phyloP scores from a whole-genome alignment of 37 sponge, comb jelly and placozoan species.

The Hormiphora californensis region DNA sequence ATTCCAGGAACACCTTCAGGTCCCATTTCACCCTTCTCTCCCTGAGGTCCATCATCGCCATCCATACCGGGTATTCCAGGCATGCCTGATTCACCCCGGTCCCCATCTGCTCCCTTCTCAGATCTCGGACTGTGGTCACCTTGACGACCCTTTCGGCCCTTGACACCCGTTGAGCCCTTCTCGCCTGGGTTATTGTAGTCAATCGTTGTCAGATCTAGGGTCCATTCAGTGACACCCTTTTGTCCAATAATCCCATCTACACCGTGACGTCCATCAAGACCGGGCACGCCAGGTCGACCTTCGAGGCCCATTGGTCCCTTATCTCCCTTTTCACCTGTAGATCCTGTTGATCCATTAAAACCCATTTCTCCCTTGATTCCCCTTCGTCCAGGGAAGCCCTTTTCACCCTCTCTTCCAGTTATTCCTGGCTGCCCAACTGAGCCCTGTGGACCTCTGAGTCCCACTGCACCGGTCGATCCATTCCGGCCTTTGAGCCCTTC shows the following conservation, averaged over 20 bases:
- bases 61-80: conserved; percentile 11
- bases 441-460: neutral
- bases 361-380: neutral
- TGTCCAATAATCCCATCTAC: conserved; percentile 34
- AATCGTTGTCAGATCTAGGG: neutral
- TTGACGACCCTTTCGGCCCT: neutral
- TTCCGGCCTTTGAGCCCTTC: neutral
- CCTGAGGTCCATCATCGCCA: neutral
- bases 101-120: conserved; percentile 16
- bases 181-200: neutral
- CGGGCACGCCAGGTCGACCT: conserved; percentile 13
- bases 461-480: neutral
- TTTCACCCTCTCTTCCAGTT: neutral
- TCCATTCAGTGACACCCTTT: neutral
- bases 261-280: conserved; percentile 29
- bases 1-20: neutral
- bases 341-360: neutral
- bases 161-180: neutral
- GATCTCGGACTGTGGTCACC: neutral
- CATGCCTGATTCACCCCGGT: neutral
- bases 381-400: neutral
- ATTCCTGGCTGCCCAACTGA: neutral
- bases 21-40: neutral
- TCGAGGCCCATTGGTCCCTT: neutral
- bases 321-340: neutral